phyloP scores from a whole-genome alignment of 1,140 invertebrate species.

The Phenacoccus solenopsis region DNA sequence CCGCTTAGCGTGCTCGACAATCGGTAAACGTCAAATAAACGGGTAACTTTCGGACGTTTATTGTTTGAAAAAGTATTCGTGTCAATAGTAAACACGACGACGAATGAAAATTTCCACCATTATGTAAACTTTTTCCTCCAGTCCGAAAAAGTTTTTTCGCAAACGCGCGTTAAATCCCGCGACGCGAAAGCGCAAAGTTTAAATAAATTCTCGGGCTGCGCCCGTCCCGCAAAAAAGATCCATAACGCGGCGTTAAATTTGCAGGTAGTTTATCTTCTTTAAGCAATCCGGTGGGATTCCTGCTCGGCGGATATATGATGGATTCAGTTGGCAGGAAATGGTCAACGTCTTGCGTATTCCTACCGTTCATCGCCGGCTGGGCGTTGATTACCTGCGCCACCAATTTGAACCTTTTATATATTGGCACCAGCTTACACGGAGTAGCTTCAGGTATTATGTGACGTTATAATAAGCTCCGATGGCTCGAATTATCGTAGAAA shows the following conservation, averaged over 20 bases:
- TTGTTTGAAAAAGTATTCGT: background rate
- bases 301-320: constrained; percentile 56
- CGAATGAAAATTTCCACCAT: background rate
- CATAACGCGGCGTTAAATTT: background rate
- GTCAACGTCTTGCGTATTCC: constrained; percentile 50
- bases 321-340: constrained; percentile 48
- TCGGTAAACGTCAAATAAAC: background rate
- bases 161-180: background rate
- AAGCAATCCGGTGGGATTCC: constrained; percentile 53
- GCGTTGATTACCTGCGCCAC: constrained; percentile 44
- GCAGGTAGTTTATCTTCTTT: constrained; percentile 55
- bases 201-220: background rate
- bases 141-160: background rate
- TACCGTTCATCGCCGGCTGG: constrained; percentile 56
- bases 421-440: background rate
- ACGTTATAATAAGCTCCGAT: too few relatives aligned
- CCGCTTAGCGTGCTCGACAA: background rate
- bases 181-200: background rate
- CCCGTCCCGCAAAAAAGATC: background rate
- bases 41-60: background rate
- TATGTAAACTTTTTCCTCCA: background rate
- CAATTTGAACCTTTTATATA: background rate
- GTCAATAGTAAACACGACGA: background rate
- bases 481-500: too few relatives aligned
- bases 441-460: background rate